Evolutionary conservation across 2,888 invertebrate species (phyloP), one percentile per base, ranked within the genome.

Genomic region (Pasiphila rectangulata): DNA sequence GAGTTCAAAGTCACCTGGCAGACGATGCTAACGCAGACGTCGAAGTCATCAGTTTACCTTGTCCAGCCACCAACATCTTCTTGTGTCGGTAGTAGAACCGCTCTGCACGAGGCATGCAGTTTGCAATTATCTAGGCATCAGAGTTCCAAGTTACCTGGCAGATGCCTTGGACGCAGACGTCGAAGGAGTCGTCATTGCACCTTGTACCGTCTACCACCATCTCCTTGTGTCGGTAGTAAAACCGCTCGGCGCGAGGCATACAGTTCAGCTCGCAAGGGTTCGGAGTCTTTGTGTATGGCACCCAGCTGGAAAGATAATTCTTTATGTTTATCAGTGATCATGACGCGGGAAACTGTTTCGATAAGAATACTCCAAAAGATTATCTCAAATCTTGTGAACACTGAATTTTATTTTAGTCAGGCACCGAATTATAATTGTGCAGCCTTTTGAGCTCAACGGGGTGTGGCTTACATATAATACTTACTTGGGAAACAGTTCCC

Each of bases 231-330:
- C 95, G 91, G 84, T 95, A 96, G 87, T 98, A 98, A 85, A 98
- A 97, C 52, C 96, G 90, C 73, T 96, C 96, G 0, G 95, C 95
- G 51, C 92, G 92, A 0, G 98, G 98, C 94, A 96, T 96, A 83
- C 99, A 99, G 83, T 97, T 97, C 65, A 99, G 88, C 79, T 98
- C 97, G 80, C 99, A 99, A 15, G 95, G 95, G 76, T 96, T 96
- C 7, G 94, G 93, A 2, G 94, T 95, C 70, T 94, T 95, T 27
- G 93, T 94, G 77, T 96, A 97, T 0, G 97, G 97, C 49, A 96
- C 91, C 97, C 97, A 97, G 61, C 94, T 95, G 76, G 10, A 6
- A 27, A 27, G 25, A n/a, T 21, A 21, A 4, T 21, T 21, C 2
- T 21, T 21, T 6, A 1, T 21, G 3, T 21, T 6, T 21, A 13